Conservation (phyloP, 2,888 invertebrate species). For the Rhingia campestris region DNA sequence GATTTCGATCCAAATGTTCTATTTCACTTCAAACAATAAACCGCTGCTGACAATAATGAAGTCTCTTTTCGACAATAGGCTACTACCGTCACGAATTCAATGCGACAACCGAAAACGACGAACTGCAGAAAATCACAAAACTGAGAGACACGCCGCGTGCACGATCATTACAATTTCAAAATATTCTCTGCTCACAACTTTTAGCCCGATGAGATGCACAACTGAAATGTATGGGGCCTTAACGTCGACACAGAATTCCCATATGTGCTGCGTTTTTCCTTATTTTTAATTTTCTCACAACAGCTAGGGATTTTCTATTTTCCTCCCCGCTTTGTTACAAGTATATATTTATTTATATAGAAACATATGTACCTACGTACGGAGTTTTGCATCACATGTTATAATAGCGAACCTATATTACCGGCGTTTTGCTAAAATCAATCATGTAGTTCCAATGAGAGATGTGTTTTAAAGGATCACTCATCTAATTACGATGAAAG, state of each 20-base stretch:
- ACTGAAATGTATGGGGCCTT: slow-evolving; percentile 3
- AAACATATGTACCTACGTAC: background rate
- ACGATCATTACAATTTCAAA: slow-evolving; percentile 19
- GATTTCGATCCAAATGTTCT: slow-evolving; percentile 11
- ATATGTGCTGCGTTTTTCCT: slow-evolving; percentile 7
- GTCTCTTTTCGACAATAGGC: background rate
- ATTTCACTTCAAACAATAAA: background rate
- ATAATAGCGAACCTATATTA: background rate
- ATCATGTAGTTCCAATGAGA: background rate
- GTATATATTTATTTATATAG: no score
- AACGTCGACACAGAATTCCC: slow-evolving; percentile 12
- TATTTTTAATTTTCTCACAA: slow-evolving; percentile 13
- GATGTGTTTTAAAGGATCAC: background rate
- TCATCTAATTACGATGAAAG: background rate
- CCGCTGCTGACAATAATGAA: background rate
- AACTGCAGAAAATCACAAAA: slow-evolving; percentile 17
- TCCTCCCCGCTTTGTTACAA: slow-evolving; percentile 1
- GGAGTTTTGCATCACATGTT: slow-evolving; percentile 5
- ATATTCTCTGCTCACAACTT: slow-evolving; percentile 2
- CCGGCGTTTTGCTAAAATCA: slow-evolving; percentile 3
- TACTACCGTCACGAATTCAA: background rate
- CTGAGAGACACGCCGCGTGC: slow-evolving; percentile 7
- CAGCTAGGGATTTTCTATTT: slow-evolving; percentile 24
- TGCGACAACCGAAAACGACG: background rate
- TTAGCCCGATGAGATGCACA: slow-evolving; percentile 12